phyloP scores from a whole-genome alignment of 2,888 invertebrate species.

The Atethmia centrago region DNA sequence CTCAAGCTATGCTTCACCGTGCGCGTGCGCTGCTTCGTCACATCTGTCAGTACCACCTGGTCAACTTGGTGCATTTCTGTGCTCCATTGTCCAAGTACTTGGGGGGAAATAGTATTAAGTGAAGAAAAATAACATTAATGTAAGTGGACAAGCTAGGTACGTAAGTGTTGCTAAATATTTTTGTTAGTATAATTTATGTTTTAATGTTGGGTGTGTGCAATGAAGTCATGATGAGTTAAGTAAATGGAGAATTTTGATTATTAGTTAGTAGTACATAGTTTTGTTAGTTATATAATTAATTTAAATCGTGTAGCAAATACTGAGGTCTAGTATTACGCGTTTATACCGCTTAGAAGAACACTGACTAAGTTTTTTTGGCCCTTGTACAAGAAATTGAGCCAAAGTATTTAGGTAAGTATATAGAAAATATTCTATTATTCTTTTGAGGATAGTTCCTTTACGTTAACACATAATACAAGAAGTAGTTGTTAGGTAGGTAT shows the following conservation, averaged over 20 bases:
- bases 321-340: background rate
- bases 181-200: background rate
- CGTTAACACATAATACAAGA: too few relatives aligned
- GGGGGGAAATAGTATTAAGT: slow-evolving; percentile 41
- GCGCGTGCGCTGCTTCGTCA: slow-evolving; percentile 40
- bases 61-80: slow-evolving; percentile 58
- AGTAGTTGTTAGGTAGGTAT: too few relatives aligned
- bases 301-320: background rate
- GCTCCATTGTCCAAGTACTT: slow-evolving; percentile 44
- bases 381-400: background rate
- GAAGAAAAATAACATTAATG: slow-evolving; percentile 51
- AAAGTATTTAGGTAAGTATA: background rate
- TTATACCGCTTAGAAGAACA: background rate
- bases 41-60: slow-evolving; percentile 68
- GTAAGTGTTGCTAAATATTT: slow-evolving; percentile 1
- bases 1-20: slow-evolving; percentile 3
- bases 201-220: background rate
- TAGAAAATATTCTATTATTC: too few relatives aligned
- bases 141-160: slow-evolving; percentile 14
- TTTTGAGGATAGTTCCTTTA: too few relatives aligned
- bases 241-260: too few relatives aligned
- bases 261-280: background rate
- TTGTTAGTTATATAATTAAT: background rate
- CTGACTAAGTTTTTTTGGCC: background rate
- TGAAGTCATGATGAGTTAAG: background rate